These are phyloP conservation scores for Dryomyza anilis DNA, from an alignment of 2,888 invertebrate genomes.

Conservation along the genomic window DNA sequence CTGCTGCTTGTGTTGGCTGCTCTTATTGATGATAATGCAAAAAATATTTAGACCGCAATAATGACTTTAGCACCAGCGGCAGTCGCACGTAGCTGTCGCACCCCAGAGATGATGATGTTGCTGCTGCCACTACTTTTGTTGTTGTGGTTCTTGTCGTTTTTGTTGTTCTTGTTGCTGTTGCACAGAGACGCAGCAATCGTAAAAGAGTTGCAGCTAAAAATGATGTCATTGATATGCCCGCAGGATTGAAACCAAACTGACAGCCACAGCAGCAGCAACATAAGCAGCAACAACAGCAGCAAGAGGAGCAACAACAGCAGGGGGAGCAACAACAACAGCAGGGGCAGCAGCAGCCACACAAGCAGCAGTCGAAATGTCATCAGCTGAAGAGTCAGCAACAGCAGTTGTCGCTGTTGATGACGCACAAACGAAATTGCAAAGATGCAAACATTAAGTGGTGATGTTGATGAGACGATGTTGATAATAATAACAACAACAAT, in stretches of 20 bases:
- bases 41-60: background rate
- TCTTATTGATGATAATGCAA: background rate
- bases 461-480: background rate
- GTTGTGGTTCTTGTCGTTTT: background rate
- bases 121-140: background rate
- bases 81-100: too few relatives aligned
- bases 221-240: slow-evolving; percentile 1
- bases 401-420: background rate
- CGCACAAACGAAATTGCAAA: background rate
- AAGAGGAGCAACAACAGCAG: background rate
- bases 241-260: background rate
- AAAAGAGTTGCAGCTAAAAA: too few relatives aligned
- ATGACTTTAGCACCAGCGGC: too few relatives aligned
- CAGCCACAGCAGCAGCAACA: background rate
- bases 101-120: background rate
- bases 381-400: background rate
- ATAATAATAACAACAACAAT: too few relatives aligned
- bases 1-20: background rate
- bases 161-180: background rate
- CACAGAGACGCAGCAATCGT: too few relatives aligned
- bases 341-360: background rate
- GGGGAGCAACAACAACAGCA: background rate
- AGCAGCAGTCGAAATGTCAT: background rate
- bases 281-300: background rate
- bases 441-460: background rate